Conservation (phyloP, 2,113 vertebrate species). For the Podarcis cretensis region DNA sequence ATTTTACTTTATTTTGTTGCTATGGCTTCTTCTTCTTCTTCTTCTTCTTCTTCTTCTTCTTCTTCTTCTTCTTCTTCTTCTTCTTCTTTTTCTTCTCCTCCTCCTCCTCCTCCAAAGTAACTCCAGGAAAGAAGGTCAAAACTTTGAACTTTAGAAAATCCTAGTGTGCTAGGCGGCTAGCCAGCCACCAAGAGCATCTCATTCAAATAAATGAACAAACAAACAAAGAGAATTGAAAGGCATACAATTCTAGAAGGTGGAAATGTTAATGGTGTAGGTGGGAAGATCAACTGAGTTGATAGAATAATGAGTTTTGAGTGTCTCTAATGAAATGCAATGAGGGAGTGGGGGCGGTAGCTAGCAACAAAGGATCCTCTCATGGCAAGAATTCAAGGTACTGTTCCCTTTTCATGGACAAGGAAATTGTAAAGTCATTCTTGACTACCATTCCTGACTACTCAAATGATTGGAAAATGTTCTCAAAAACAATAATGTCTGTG, state of each 20-base stretch:
- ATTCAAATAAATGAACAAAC: constrained; percentile 40
- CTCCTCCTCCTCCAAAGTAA: too few species aligned
- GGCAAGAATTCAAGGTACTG: constrained; percentile 22
- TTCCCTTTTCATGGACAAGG: constrained; percentile 25
- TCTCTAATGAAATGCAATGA: constrained; percentile 24
- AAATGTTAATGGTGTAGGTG: constrained; percentile 14
- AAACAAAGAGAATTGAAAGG: background rate
- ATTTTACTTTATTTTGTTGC: too few species aligned
- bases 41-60: too few species aligned
- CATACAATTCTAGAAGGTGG: background rate
- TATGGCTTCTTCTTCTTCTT: too few species aligned
- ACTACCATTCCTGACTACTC: constrained; percentile 8
- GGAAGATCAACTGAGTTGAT: constrained; percentile 14
- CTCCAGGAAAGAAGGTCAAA: background rate
- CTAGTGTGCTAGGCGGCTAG: background rate
- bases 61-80: too few species aligned
- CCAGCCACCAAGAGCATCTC: constrained; percentile 1
- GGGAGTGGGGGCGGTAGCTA: background rate
- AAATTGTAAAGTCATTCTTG: constrained; percentile 22
- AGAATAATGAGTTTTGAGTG: constrained; percentile 44
- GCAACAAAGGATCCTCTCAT: constrained; percentile 4
- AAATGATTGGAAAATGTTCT: background rate
- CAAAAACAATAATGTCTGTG: background rate
- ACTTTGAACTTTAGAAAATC: background rate
- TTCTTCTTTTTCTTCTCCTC: too few species aligned